Conservation (phyloP, 2,888 invertebrate genomes). For the Phlogophora meticulosa region DNA sequence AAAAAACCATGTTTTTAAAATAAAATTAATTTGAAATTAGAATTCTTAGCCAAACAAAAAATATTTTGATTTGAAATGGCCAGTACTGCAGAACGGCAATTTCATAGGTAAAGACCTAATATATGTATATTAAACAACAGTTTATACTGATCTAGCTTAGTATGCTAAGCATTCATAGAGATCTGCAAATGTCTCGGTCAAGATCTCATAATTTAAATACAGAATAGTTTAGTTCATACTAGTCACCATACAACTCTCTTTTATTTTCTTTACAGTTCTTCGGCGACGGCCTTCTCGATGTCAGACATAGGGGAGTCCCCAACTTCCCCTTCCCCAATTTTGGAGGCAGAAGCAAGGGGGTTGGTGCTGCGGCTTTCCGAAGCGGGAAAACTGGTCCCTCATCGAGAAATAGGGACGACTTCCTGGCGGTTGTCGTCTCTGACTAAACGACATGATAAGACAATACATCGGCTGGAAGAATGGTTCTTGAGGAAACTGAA, state of each 20-base stretch:
- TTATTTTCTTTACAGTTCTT: conserved; percentile 72
- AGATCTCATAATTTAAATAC: not conserved
- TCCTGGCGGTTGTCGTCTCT: conserved; percentile 82
- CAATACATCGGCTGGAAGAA: not conserved
- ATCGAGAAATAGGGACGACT: conserved; percentile 74
- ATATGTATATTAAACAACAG: too few relatives aligned
- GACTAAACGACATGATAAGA: conserved; percentile 69
- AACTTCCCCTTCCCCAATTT: conserved; percentile 83
- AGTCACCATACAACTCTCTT: not conserved
- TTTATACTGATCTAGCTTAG: too few relatives aligned
- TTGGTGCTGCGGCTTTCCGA: conserved; percentile 80
- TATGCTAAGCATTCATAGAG: too few relatives aligned
- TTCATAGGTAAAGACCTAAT: too few relatives aligned
- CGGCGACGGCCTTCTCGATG: conserved; percentile 82
- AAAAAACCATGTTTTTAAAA: too few relatives aligned
- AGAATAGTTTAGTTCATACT: not conserved
- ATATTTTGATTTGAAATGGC: too few relatives aligned
- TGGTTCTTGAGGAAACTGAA: not conserved
- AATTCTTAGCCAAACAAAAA: too few relatives aligned
- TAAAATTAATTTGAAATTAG: too few relatives aligned
- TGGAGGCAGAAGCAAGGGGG: conserved; percentile 77
- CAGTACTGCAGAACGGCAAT: too few relatives aligned
- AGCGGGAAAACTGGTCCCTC: conserved; percentile 69
- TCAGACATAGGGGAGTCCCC: conserved; percentile 83
- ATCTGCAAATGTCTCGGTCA: too few relatives aligned